A percentile compares a stretch with the other conserved stretches of the same genome.
Conservation (phyloP, 2,888 invertebrate species). For the Ganaspis brasiliensis region DNA sequence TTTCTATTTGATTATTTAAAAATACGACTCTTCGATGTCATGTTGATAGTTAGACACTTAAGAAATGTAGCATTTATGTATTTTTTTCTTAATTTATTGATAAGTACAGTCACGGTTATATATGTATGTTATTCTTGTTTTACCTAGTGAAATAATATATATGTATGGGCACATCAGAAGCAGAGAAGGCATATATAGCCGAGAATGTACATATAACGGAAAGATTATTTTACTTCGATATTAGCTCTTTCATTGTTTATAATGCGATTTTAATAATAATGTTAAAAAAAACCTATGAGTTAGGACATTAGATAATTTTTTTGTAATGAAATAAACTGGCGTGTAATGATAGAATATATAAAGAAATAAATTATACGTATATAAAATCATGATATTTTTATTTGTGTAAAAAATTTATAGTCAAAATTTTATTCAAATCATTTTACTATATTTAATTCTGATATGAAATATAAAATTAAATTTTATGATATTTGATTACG, state of each 20-base stretch:
- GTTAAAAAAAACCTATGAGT: conserved; percentile 18
- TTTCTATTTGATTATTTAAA: neutral
- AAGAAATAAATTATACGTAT: conserved; percentile 33
- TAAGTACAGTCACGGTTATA: no score
- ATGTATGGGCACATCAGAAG: no score
- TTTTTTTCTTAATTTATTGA: conserved; percentile 35
- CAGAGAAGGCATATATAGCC: no score
- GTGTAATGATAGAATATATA: conserved; percentile 13
- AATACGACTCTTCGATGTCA: neutral
- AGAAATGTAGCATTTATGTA: conserved; percentile 16
- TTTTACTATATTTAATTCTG: no score
- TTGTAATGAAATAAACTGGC: conserved; percentile 16
- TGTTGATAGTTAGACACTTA: conserved; percentile 7
- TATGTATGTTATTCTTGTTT: no score
- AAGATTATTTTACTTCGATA: conserved; percentile 15
- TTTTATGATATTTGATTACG: neutral
- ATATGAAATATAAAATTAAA: no score
- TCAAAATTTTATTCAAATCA: no score
- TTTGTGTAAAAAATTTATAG: no score
- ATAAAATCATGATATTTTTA: neutral
- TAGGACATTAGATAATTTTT: conserved; percentile 29
- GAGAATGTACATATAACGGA: neutral
- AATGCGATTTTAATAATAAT: conserved; percentile 25
- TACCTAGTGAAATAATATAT: no score
- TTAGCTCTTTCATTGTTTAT: conserved; percentile 32